Evolutionary conservation across 2,797 vertebrate species (phyloP).

Genomic region (Ctenopoma kingsleyae): DNA sequence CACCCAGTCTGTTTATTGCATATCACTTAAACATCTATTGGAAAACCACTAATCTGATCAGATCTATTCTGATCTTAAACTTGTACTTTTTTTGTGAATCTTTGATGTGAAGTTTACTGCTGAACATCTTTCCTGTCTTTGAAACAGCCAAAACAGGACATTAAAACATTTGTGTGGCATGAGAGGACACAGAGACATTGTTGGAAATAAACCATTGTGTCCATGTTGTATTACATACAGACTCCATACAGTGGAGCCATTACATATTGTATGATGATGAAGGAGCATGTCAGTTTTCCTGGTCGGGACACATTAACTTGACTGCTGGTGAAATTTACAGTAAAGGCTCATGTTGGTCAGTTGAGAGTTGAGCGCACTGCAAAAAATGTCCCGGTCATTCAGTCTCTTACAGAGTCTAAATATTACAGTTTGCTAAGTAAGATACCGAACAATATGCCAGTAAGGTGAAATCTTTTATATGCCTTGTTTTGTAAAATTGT

Average conservation of each 20-base stretch:
- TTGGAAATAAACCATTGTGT: slow-evolving; percentile 23
- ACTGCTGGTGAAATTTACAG: slow-evolving; percentile 72
- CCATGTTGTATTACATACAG: slow-evolving; percentile 35
- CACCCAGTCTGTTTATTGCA: background rate
- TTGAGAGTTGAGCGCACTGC: slow-evolving; percentile 59
- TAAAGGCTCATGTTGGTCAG: slow-evolving; percentile 66
- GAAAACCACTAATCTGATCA: background rate
- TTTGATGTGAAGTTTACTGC: background rate
- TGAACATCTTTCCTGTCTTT: background rate
- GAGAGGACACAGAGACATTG: slow-evolving; percentile 2
- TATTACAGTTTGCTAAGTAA: background rate
- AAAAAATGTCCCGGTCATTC: slow-evolving; percentile 55
- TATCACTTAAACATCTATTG: background rate
- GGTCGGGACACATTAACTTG: slow-evolving; percentile 70
- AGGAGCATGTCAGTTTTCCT: slow-evolving; percentile 65
- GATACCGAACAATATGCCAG: background rate
- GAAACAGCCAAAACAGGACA: background rate
- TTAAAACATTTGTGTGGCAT: background rate
- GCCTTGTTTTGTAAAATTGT: background rate
- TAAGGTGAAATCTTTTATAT: background rate
- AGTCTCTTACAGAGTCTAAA: background rate
- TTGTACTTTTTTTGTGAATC: background rate
- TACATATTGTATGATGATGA: slow-evolving; percentile 54
- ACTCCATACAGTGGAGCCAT: slow-evolving; percentile 31
- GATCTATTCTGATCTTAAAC: background rate